phyloP scores from a whole-genome alignment of 92 coral and sea anemone species.

The Phenganax stokvisi region DNA sequence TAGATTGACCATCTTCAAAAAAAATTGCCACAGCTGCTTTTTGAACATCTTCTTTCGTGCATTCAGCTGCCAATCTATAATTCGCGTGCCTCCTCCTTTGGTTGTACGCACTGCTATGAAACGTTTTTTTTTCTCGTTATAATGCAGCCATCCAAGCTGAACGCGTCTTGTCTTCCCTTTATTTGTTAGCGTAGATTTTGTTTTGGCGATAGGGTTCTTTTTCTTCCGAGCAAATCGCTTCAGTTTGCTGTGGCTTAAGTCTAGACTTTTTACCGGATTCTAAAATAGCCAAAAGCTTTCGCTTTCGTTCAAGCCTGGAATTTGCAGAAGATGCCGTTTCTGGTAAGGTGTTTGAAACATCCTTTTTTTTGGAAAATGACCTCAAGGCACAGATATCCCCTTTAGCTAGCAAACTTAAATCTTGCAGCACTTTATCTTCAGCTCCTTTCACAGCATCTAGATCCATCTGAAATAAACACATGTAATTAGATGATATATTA shows the following conservation, averaged over 20 bases:
- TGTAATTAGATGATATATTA: not conserved
- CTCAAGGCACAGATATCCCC: slow-evolving; percentile 46
- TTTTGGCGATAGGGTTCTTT: slow-evolving; percentile 17
- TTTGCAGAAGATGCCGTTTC: not conserved
- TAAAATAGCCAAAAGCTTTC: slow-evolving; percentile 23
- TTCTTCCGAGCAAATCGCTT: slow-evolving; percentile 24
- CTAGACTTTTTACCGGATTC: slow-evolving; percentile 18
- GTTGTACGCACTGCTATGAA: slow-evolving; percentile 8
- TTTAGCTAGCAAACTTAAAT: slow-evolving; percentile 33
- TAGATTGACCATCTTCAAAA: slow-evolving; percentile 6
- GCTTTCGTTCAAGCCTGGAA: slow-evolving; percentile 21
- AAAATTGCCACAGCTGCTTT: slow-evolving; percentile 1
- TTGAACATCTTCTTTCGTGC: not conserved
- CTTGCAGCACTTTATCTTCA: slow-evolving; percentile 39
- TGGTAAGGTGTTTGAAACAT: not conserved
- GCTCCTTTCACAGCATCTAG: slow-evolving; percentile 28
- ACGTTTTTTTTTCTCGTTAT: not conserved
- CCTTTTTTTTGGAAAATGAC: slow-evolving; percentile 34
- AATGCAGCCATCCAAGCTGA: slow-evolving; percentile 35
- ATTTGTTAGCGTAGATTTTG: not conserved
- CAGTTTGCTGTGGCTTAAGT: not conserved
- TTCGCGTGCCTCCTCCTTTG: slow-evolving; percentile 24
- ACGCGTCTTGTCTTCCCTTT: slow-evolving; percentile 36
- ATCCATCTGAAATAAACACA: slow-evolving; percentile 36
- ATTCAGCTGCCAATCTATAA: slow-evolving; percentile 1